A percentile compares a stretch with the other conserved stretches of the same genome.
Conservation (phyloP, 1,140 invertebrate genomes). For the Caenorhabditis remanei region DNA sequence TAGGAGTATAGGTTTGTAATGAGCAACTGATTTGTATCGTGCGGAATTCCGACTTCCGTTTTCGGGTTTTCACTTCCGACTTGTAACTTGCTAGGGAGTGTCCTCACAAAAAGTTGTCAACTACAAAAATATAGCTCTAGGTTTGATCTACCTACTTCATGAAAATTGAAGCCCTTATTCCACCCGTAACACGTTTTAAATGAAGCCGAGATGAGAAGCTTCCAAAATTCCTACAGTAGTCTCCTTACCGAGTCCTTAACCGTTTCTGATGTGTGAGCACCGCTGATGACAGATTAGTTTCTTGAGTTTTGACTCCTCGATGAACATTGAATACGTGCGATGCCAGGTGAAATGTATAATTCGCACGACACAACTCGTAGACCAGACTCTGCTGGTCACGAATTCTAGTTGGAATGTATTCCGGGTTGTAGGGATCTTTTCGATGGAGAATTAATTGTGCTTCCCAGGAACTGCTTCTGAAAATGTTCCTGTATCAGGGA, state of each 20-base stretch:
- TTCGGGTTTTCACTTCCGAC: too few species aligned
- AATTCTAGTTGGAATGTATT: constrained; percentile 58
- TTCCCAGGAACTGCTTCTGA: constrained; percentile 58
- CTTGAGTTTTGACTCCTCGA: constrained; percentile 51
- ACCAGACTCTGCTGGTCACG: constrained; percentile 60
- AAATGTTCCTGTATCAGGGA: not conserved
- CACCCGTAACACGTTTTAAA: too few species aligned
- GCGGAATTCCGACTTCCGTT: too few species aligned
- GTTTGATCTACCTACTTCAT: too few species aligned
- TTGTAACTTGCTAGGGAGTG: too few species aligned
- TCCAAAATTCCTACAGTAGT: too few species aligned
- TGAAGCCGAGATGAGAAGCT: too few species aligned
- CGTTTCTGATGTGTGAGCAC: constrained; percentile 49
- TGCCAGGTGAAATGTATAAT: constrained; percentile 60
- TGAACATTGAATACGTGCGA: constrained; percentile 62
- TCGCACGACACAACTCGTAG: constrained; percentile 60
- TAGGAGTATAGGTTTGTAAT: too few species aligned
- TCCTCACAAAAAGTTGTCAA: too few species aligned
- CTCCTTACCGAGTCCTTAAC: not conserved
- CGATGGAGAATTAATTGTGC: constrained; percentile 54
- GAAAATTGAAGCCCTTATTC: too few species aligned
- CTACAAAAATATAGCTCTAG: too few species aligned
- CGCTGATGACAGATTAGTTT: constrained; percentile 35
- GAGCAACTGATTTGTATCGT: too few species aligned
- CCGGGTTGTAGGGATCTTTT: constrained; percentile 51